Evolutionary conservation across 1,140 invertebrate species (phyloP).

Genomic region (Pentalonia nigronervosa): DNA sequence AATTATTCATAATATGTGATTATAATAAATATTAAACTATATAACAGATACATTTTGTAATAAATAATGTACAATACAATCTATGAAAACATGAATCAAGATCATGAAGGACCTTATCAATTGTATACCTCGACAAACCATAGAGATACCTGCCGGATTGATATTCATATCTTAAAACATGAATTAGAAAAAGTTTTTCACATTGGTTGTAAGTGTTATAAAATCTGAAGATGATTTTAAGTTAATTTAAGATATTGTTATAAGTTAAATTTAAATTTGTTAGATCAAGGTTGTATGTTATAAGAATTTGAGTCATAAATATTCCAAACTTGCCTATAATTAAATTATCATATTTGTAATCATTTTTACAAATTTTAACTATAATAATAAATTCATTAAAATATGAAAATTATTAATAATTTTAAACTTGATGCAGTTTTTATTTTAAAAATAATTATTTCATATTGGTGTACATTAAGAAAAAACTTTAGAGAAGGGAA

Average conservation of each 20-base stretch:
- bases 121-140: too few species aligned
- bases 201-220: too few species aligned
- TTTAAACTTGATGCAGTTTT: neutral
- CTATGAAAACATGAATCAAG: too few species aligned
- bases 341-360: neutral
- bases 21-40: neutral
- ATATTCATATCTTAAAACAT: too few species aligned
- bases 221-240: neutral
- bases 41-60: too few species aligned
- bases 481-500: neutral
- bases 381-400: neutral
- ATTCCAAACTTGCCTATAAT: neutral
- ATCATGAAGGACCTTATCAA: neutral
- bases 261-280: neutral
- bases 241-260: neutral
- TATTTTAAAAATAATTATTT: neutral
- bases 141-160: too few species aligned
- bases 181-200: too few species aligned
- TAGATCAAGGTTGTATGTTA: neutral
- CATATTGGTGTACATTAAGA: neutral
- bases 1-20: neutral
- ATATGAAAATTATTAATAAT: neutral
- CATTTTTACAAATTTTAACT: neutral
- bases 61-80: neutral
- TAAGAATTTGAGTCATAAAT: neutral